These are phyloP conservation scores for Oreohelix idahoensis DNA, from an alignment of 1,140 invertebrate genomes.

Conservation along the genomic window DNA sequence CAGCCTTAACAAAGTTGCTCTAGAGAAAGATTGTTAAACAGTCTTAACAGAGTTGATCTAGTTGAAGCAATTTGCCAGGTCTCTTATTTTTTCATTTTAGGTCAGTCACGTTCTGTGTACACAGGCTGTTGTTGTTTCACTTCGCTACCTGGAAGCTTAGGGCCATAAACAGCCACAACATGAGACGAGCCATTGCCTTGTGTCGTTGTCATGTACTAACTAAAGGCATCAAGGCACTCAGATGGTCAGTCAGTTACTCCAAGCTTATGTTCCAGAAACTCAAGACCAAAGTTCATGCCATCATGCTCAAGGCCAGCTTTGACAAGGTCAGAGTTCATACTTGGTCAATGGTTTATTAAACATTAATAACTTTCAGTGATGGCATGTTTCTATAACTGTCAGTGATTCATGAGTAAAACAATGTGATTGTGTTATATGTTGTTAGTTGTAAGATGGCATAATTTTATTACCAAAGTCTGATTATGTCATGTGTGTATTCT, in stretches of 20 bases:
- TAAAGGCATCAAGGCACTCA: constrained; percentile 26
- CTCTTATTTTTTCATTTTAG: background rate
- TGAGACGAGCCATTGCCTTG: background rate
- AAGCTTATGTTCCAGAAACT: constrained; percentile 4
- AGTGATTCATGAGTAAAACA: too few species aligned
- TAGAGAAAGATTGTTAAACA: too few species aligned
- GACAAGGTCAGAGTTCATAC: background rate
- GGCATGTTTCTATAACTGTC: too few species aligned
- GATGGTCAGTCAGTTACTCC: constrained; percentile 33
- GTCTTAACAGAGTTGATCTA: too few species aligned
- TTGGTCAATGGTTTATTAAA: too few species aligned
- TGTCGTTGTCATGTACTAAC: constrained; percentile 4
- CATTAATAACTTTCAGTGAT: too few species aligned
- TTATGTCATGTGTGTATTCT: too few species aligned
- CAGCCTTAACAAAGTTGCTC: too few species aligned
- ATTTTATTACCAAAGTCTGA: too few species aligned
- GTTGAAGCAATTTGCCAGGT: background rate
- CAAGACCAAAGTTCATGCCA: background rate
- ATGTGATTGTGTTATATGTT: too few species aligned
- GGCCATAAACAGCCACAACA: background rate
- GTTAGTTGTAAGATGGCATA: too few species aligned
- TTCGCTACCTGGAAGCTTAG: constrained; percentile 1
- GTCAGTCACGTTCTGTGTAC: background rate
- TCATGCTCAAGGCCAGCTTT: background rate
- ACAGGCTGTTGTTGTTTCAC: background rate